Conservation (phyloP, 1,140 invertebrate genomes). For the Eufriesea mexicana region DNA sequence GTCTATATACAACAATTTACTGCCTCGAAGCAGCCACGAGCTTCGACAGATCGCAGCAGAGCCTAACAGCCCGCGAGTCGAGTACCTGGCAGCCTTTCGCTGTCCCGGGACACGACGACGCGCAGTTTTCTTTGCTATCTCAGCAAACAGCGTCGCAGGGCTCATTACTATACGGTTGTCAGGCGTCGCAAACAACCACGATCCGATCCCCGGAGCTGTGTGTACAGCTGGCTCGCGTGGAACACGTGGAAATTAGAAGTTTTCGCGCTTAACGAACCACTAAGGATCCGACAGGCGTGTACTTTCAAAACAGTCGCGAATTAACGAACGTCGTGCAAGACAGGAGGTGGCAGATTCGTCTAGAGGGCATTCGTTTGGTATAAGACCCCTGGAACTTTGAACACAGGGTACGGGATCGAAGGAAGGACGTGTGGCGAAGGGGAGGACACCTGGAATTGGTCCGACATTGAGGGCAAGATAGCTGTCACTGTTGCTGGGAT, state of each 20-base stretch:
- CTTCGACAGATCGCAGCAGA: not conserved
- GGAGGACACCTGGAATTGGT: too few relatives aligned
- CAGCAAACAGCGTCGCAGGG: slow-evolving; percentile 22
- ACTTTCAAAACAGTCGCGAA: slow-evolving; percentile 28
- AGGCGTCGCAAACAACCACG: slow-evolving; percentile 35
- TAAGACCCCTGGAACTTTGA: not conserved
- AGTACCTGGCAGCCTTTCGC: not conserved
- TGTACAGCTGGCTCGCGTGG: not conserved
- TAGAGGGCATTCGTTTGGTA: not conserved
- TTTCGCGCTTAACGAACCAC: slow-evolving; percentile 45
- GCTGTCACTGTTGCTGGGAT: too few relatives aligned
- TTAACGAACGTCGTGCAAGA: not conserved
- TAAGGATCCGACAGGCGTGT: slow-evolving; percentile 7
- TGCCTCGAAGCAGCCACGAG: too few relatives aligned
- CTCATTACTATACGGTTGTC: slow-evolving; percentile 46
- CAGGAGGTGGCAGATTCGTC: not conserved
- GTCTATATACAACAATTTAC: too few relatives aligned
- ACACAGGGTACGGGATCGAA: not conserved
- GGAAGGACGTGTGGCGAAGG: not conserved
- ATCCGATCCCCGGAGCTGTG: not conserved
- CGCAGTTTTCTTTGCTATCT: slow-evolving; percentile 42
- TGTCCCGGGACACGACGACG: slow-evolving; percentile 27
- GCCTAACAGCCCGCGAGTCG: not conserved
- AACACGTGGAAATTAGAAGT: slow-evolving; percentile 36
- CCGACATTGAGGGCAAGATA: too few relatives aligned